Evolutionary conservation across 1,140 invertebrate species (phyloP).

Genomic region (Cherax quadricarinatus): DNA sequence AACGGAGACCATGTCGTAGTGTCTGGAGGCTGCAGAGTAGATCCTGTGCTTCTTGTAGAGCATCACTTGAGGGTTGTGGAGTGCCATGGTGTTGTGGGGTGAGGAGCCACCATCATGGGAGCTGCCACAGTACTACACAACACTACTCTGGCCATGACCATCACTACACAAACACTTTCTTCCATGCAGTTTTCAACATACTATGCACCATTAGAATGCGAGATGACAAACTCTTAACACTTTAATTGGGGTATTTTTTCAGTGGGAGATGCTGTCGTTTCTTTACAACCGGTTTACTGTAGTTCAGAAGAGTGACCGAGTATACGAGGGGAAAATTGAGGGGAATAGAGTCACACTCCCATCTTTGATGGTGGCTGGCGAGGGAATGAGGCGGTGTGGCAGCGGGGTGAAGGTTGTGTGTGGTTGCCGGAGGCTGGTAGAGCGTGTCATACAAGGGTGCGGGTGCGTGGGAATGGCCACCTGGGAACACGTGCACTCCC

Average conservation of each 20-base stretch:
- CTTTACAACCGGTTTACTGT: neutral
- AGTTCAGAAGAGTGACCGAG: neutral
- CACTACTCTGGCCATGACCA: neutral
- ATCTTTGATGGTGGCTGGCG: neutral
- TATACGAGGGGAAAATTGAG: too few species aligned
- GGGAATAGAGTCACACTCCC: too few species aligned
- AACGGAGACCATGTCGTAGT: neutral
- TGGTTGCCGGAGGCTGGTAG: neutral
- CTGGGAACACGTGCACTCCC: slow-evolving; percentile 48
- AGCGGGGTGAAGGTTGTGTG: neutral
- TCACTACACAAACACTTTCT: neutral
- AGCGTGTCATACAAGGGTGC: slow-evolving; percentile 5
- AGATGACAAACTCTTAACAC: too few species aligned
- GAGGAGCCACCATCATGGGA: neutral
- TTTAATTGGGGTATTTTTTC: too few species aligned
- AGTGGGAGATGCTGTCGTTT: neutral
- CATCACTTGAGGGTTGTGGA: neutral
- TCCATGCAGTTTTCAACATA: neutral
- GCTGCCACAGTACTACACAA: neutral
- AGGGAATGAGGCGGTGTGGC: neutral
- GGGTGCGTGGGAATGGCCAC: slow-evolving; percentile 52
- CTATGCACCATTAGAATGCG: too few species aligned
- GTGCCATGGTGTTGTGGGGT: neutral
- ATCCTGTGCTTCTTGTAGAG: neutral
- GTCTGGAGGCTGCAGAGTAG: neutral